Base-by-base conservation (phyloP, 1,140 invertebrate genomes). In the Aphis craccivora region DNA sequence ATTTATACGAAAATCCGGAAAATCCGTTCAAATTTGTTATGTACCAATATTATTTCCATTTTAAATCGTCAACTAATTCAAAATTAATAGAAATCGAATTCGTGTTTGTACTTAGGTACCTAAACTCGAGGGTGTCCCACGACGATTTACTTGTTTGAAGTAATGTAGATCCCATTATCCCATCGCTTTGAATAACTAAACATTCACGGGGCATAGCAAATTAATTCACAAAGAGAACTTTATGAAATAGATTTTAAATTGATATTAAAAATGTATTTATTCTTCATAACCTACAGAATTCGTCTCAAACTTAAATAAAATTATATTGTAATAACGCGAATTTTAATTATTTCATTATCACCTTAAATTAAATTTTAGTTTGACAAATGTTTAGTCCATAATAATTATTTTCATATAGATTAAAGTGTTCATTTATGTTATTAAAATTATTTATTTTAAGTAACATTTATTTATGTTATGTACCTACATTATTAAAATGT, bases 161-260 rank as follows among this genome's bases (percentile, higher is more conserved):
- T 76, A 76, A 76, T 76, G 60, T 35, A 76, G 60, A 76, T 76
- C n/a, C 60, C 60, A 76, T 76, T 76, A 76, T 76, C 60, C 60
- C n/a, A 76, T 76, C 60, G n/a, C n/a, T 76, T 76, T 76, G 60
- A 76, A 76, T 76, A 76, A 76, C 60, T 76, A 76, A 76, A 76
- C 60, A 76, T 76, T 76, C n/a, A 30, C 60, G 60, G 60, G 14
- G n/a, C n/a, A 76, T 76, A n/a, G 30, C n/a, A n/a, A n/a, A 76
- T 76, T 76, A 76, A 76, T 76, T n/a, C 60, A 76, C 60, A 5
- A n/a, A n/a, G 60, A n/a, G n/a, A 76, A 30, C 60, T 18, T 76
- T 76, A 76, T 76, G 14, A 76, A 76, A 76, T 76, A 76, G 4
- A 76, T 76, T 76, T 76, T n/a, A 76, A 76, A 76, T 76, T n/a